A percentile compares a stretch with the other conserved stretches of the same genome.
Evolutionary conservation across 2,113 vertebrate species (phyloP).

Genomic region (Parotia lawesii): DNA sequence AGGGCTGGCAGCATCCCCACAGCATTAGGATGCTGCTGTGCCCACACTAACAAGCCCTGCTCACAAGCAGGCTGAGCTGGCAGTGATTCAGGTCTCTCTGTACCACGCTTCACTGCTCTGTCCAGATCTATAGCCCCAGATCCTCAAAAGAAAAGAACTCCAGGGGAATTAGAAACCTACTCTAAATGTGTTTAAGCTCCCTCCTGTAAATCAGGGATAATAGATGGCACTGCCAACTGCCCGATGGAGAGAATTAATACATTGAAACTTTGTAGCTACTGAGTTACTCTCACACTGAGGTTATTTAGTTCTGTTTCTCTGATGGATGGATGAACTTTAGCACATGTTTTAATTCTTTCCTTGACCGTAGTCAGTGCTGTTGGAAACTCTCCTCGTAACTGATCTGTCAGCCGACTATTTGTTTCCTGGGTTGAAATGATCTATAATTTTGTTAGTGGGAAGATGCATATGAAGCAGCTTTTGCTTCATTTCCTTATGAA

Average conservation of each 20-base stretch:
- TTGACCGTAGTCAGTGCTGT: background rate
- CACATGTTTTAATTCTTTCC: background rate
- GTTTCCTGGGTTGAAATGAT: background rate
- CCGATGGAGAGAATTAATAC: background rate
- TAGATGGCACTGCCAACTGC: background rate
- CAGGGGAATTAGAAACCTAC: background rate
- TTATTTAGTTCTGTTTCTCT: background rate
- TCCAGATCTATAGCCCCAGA: background rate
- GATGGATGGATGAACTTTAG: background rate
- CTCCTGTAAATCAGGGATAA: background rate
- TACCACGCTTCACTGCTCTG: background rate
- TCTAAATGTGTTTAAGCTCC: background rate
- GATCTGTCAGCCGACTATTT: background rate
- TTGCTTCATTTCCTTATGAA: conserved; percentile 7
- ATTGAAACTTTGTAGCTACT: background rate
- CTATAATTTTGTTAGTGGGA: conserved; percentile 4
- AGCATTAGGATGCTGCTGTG: background rate
- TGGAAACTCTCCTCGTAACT: background rate
- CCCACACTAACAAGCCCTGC: background rate
- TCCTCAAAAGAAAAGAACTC: background rate
- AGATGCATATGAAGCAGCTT: background rate
- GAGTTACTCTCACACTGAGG: background rate
- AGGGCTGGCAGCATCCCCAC: background rate
- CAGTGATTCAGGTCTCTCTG: background rate
- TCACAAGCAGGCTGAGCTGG: background rate